Base-by-base conservation (phyloP, 2,888 invertebrate species). In the Agriotes lineatus region DNA sequence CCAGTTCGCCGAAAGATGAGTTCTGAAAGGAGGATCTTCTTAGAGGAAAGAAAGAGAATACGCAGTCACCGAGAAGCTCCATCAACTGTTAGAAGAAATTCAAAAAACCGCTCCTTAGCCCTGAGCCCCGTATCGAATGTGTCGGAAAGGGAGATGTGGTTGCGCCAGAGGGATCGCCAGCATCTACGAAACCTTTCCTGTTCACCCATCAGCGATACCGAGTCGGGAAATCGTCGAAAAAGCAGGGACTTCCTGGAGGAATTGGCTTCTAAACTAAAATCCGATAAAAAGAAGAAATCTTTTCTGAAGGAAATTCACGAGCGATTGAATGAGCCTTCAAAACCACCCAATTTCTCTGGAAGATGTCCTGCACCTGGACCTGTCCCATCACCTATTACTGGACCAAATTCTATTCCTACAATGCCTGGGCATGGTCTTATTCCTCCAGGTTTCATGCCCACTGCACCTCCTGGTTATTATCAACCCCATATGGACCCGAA, bases 211-310 rank as follows among this genome's bases (percentile, higher is more conserved):
- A 48, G 52, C 18, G 62, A 50, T 25, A 14, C 2, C 16, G 33
- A 45, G 2, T 7, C 33, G 52, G 6, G 4, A 33, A 54, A 37
- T 19, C 50, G 30, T 4, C 33, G 45, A 44, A 16, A 30, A 39
- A 58, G 44, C 3, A 61, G 19, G 25, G 48, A 37, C 33, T 84
- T 84, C 70, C 68, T 84, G 58, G 81, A 84, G 64, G 84, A 84
- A 73, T 74, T 84, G 25, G 79, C 80, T 10, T 78, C 78, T 18
- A 83, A 83, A 71, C 72, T 83, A 25, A 79, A 78, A 18, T 14
- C 37, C 1, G 63, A 66, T 9, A 60, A 44, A 18, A 64, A 63
- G 52, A 67, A 64, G 52, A 64, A 65, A 54, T 22, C 39, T 12
- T 60, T 48, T 48, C 54, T 69, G 2, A 64, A 69, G 9, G 68